A percentile compares a stretch with the other conserved stretches of the same genome.
phyloP scores from a whole-genome alignment of 2,113 vertebrate species.

The Prunella himalayana region DNA sequence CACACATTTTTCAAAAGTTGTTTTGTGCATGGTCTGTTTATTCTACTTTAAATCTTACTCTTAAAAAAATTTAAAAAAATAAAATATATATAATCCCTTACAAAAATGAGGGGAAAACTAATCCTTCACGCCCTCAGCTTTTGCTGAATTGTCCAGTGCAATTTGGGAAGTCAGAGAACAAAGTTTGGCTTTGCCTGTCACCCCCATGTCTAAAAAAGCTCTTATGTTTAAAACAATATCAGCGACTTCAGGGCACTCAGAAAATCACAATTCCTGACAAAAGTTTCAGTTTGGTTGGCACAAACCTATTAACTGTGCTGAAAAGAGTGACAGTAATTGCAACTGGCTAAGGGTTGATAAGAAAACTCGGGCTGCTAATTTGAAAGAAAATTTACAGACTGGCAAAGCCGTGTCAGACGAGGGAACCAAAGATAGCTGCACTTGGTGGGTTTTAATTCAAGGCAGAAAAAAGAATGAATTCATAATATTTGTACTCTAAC shows the following conservation, averaged over 20 bases:
- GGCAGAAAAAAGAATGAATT: not conserved
- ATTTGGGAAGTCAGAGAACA: not conserved
- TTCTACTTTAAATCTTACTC: not conserved
- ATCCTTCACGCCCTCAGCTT: not conserved
- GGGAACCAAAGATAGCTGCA: not conserved
- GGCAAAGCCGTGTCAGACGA: not conserved
- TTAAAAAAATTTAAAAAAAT: not conserved
- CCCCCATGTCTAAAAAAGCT: not conserved
- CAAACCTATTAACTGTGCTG: constrained; percentile 11
- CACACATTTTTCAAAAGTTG: not conserved
- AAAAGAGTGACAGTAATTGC: constrained; percentile 25
- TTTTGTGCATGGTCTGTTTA: not conserved
- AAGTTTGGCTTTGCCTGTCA: not conserved
- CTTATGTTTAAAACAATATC: constrained; percentile 16
- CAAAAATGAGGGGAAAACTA: not conserved
- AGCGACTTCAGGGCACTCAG: not conserved
- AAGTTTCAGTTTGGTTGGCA: not conserved
- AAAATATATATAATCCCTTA: not conserved
- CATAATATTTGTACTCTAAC: not conserved
- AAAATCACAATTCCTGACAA: constrained; percentile 39
- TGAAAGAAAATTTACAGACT: constrained; percentile 10
- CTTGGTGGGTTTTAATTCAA: not conserved
- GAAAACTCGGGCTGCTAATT: not conserved
- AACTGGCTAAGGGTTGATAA: constrained; percentile 35
- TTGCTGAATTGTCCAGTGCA: not conserved